Conservation (phyloP, 2,888 invertebrate genomes). For the Tenthredo mesomela region DNA sequence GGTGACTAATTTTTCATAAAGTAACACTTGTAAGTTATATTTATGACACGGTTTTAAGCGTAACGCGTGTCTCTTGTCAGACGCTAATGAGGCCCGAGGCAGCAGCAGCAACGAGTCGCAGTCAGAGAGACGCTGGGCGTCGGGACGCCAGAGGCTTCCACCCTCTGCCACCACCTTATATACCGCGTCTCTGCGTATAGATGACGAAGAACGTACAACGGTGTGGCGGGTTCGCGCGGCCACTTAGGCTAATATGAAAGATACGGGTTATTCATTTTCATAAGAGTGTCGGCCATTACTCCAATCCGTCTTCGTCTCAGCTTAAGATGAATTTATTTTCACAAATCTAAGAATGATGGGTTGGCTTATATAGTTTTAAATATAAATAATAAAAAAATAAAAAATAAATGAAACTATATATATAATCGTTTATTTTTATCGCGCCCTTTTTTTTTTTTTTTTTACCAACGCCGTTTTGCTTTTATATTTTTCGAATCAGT, state of each 20-base stretch:
- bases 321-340: slow-evolving; percentile 47
- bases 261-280: slow-evolving; percentile 54
- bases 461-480: background rate
- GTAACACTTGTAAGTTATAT: slow-evolving; percentile 66
- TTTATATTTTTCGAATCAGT: background rate
- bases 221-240: slow-evolving; percentile 52
- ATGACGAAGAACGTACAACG: slow-evolving; percentile 64
- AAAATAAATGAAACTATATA: background rate
- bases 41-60: slow-evolving; percentile 64
- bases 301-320: background rate
- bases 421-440: background rate
- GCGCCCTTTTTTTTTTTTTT: no score
- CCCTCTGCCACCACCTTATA: slow-evolving; percentile 51
- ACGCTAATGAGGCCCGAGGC: slow-evolving; percentile 67
- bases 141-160: slow-evolving; percentile 57
- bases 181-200: slow-evolving; percentile 53
- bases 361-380: background rate
- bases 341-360: background rate
- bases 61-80: slow-evolving; percentile 67
- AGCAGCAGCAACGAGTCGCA: no score
- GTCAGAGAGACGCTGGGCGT: slow-evolving; percentile 51
- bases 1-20: slow-evolving; percentile 69
- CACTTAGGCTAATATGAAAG: slow-evolving; percentile 51
- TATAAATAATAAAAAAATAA: background rate
- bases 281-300: slow-evolving; percentile 48